phyloP scores from a whole-genome alignment of 2,888 invertebrate species.

The Dicyrtomina minuta region DNA sequence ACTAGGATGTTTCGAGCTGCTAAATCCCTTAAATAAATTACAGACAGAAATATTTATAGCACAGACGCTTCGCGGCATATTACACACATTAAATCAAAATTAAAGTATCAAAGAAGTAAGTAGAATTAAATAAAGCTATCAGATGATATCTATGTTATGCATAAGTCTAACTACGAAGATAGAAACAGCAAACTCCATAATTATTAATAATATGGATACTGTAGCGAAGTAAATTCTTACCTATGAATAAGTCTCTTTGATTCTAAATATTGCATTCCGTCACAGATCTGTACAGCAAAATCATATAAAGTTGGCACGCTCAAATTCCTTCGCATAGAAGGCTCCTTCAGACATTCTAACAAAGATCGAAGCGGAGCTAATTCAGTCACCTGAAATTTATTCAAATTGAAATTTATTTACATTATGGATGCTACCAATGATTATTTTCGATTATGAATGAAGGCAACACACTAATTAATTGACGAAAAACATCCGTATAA shows the following conservation, averaged over 20 bases:
- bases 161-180: too few species aligned
- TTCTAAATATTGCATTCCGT: constrained; percentile 97
- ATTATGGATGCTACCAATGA: too few species aligned
- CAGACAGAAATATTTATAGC: constrained; percentile 28
- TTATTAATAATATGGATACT: too few species aligned
- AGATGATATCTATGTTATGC: too few species aligned
- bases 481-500: too few species aligned
- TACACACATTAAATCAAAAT: background rate
- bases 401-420: too few species aligned
- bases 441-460: too few species aligned
- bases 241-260: constrained; percentile 92
- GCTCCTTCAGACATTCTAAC: constrained; percentile 92
- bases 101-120: too few species aligned
- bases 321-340: constrained; percentile 84
- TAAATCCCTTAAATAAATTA: constrained; percentile 69
- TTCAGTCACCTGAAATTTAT: constrained; percentile 75
- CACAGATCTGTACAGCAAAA: constrained; percentile 93
- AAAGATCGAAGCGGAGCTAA: constrained; percentile 91
- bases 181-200: too few species aligned
- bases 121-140: too few species aligned
- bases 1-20: constrained; percentile 97
- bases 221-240: constrained; percentile 57
- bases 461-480: too few species aligned
- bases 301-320: constrained; percentile 89
- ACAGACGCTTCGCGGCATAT: too few species aligned